Evolutionary conservation across 2,113 vertebrate genomes (phyloP), one percentile per base, ranked within the genome.

Genomic region (Phalacrocorax pelagicus): DNA sequence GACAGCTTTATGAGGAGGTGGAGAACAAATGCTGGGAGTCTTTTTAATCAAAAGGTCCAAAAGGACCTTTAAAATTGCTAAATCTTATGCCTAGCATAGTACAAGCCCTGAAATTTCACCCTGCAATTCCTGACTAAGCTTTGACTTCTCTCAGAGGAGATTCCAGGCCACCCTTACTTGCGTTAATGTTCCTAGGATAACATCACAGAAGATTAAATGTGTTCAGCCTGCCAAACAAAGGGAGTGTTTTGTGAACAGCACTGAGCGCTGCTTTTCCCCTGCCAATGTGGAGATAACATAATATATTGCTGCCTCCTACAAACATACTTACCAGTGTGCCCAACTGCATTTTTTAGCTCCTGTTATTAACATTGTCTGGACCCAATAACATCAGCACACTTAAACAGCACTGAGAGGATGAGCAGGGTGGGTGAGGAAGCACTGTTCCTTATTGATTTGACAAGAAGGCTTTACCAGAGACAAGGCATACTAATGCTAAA

Each of bases 1-100:
- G 88, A 84, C 91, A 92, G 92, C 66, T 97, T 96, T 89, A 75
- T 94, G 94, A 94, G 81, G 90, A 96, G 91, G 91, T 93, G 93
- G 87, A 85, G 75, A 96, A 92, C 36, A 72, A 94, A 91, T 66
- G 49, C 73, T 86, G 69, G 36, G 42, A 89, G 51, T 93, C 67
- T 75, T 90, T 84, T 82, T 90, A 96, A 91, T 94, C 91, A 84
- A 93, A 93, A 92, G 80, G 92, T 95, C 72, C 42, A 54, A 94
- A 95, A 92, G 58, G 84, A 90, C 78, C n/a, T 80, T 89, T 77
- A 36, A 91, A 91, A 91, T 72, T 4, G 4, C 62, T 70, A 38
- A 69, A 58, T 80, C 54, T 85, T 46, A 77, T 67, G 51, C 86
- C 18, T 2, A 29, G 42, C 23, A 5, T 21, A 55, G n/a, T 40